Evolutionary conservation across 1,140 invertebrate species (phyloP), one percentile per base, ranked within the genome.

Genomic region (Trichogramma pretiosum): DNA sequence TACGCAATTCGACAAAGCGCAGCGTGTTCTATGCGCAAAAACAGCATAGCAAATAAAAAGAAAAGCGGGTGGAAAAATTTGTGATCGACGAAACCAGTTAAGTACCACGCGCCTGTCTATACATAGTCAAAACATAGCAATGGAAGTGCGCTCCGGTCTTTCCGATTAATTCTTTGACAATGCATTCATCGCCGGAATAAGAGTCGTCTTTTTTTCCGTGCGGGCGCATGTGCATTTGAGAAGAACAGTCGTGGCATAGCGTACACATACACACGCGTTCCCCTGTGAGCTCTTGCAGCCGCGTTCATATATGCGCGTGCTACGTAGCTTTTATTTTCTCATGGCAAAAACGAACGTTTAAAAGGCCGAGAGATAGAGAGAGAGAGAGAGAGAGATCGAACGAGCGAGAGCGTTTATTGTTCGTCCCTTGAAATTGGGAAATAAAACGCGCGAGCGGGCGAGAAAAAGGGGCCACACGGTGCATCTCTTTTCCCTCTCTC

Each of bases 111-210:
- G n/a, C n/a, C n/a, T n/a, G n/a, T n/a, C n/a, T n/a, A n/a, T n/a
- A n/a, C n/a, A n/a, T n/a, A n/a, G n/a, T n/a, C n/a, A n/a, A n/a
- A 32, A 16, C 17, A 19, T 34, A 41, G 30, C 36, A 48, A 39
- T 45, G 48, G 41, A 42, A 46, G 48, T 33, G 39, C 41, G 28
- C 40, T 38, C 19, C 48, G 43, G 46, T 52, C 50, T 44, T 42
- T 49, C 26, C 59, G 56, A 60, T 60, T 62, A 60, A 62, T 57
- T 59, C 56, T 54, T 54, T 54, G 56, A 61, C 59, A 61, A 61
- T 61, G 57, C 56, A 50, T 60, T 47, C 59, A 58, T 59, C 52
- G 55, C 38, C 37, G 16, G 7, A n/a, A n/a, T n/a, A n/a, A 26
- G 9, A 34, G 17, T n/a, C 24, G 36, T 36, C 23, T 22, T 24